Conservation (phyloP, 2,888 invertebrate genomes). For the Andrena trimmerana region DNA sequence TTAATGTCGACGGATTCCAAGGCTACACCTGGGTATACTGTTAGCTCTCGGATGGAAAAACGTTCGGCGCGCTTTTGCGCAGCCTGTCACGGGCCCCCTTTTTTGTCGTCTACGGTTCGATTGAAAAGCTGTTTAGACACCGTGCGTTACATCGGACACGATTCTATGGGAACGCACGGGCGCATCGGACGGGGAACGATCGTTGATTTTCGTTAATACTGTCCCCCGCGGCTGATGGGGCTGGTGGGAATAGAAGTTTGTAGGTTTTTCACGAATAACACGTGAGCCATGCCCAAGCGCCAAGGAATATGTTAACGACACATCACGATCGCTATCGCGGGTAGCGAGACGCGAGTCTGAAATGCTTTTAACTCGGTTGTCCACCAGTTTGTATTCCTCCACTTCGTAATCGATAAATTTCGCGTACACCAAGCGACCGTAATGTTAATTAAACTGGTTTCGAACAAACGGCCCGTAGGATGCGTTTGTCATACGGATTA, state of each 20-base stretch:
- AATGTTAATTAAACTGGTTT: conserved; percentile 48
- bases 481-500: conserved; percentile 23
- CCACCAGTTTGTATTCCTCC: conserved; percentile 50
- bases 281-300: conserved; percentile 60
- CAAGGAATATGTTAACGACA: conserved; percentile 62
- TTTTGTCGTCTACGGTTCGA: conserved; percentile 48
- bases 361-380: conserved; percentile 34
- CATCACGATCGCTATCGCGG: conserved; percentile 30
- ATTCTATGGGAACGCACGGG: background rate
- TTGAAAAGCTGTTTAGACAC: conserved; percentile 50
- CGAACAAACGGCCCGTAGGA: background rate
- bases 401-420: conserved; percentile 52
- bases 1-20: background rate
- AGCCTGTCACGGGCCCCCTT: conserved; percentile 64
- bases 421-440: conserved; percentile 35
- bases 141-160: background rate
- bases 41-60: conserved; percentile 34
- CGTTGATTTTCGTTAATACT: background rate
- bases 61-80: conserved; percentile 67
- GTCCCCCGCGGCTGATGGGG: background rate
- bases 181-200: background rate
- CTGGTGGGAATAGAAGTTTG: conserved; percentile 20
- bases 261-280: conserved; percentile 63
- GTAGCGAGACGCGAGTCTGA: conserved; percentile 39
- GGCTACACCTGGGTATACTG: conserved; percentile 13